Base-by-base conservation (phyloP, 2,888 invertebrate species). In the Ecdyonurus torrentis region DNA sequence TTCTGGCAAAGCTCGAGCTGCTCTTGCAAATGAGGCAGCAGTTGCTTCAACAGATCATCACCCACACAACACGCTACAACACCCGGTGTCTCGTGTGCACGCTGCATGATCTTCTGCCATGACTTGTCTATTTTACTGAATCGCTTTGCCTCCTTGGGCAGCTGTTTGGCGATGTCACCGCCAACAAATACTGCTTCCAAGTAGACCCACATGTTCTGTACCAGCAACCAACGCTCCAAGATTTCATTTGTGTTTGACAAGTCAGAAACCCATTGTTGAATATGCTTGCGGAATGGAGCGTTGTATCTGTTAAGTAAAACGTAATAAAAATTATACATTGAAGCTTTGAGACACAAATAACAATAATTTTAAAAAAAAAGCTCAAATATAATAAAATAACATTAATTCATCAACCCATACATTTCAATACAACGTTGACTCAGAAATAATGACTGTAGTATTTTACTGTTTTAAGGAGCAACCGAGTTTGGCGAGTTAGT, bases 171-270 rank as follows among this genome's bases (percentile, higher is more conserved):
- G 69, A 97, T 97, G 72, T 97, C 97, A 63, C 97, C 97, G 1
- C 97, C 97, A 0, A 97, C 96, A 74, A 97, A 97, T 1, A 97
- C 97, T 0, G 97, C 97, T 75, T 97, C 97, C 23, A 97, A 77
- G 72, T 97, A 97, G 0, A 97, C 95, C 97, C 97, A 97, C 86
- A 97, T 89, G 72, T 97, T 97, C 75, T 97, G 97, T 0, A 97
- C 96, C 1, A 94, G 79, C 55, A 97, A 79, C 97, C 97, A 97
- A 65, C 95, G 82, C 74, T 97, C 96, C 62, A 97, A 79, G 70
- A 97, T 94, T 75, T 97, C 97, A 73, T 96, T 95, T 0, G 96
- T 95, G 72, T 93, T 95, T 61, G 94, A 93, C 61, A 97, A 77
- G 74, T 97, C 95, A 67, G 86, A 84, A 1, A 96, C 85, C 96